Evolutionary conservation across 53 echinoderm and acorn worm species (phyloP).

Genomic region (Echinarachnius parma): DNA sequence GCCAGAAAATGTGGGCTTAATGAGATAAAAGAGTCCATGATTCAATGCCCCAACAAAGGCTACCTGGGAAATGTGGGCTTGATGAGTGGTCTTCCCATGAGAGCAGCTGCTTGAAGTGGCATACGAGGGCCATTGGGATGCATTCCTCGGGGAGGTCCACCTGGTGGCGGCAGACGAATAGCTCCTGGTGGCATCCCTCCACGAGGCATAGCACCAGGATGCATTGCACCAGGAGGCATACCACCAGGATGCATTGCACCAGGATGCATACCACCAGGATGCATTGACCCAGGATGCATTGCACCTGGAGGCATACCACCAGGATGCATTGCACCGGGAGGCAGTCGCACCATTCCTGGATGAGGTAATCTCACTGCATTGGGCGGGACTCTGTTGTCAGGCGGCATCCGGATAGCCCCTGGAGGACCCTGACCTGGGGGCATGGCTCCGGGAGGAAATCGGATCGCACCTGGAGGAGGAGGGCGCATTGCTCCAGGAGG

Average conservation of each 20-base stretch:
- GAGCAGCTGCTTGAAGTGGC: conserved; percentile 34
- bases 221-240: conserved; percentile 16
- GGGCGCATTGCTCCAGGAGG: conserved; percentile 32
- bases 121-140: conserved; percentile 30
- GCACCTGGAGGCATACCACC: conserved; percentile 29
- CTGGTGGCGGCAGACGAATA: neutral
- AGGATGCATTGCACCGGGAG: conserved; percentile 11
- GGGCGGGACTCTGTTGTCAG: too few species aligned
- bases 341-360: conserved; percentile 20
- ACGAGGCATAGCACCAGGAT: conserved; percentile 10
- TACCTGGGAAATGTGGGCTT: conserved; percentile 26
- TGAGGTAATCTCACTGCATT: too few species aligned
- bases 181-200: conserved; percentile 4
- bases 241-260: conserved; percentile 11
- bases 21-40: too few species aligned
- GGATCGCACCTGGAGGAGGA: conserved; percentile 15
- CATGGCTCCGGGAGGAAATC: conserved; percentile 8
- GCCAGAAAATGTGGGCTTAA: too few species aligned
- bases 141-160: neutral
- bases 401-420: neutral
- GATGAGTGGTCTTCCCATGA: conserved; percentile 40
- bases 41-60: too few species aligned
- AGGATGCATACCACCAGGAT: conserved; percentile 6
- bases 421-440: neutral
- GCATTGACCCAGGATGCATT: conserved; percentile 4